A percentile compares a stretch with the other conserved stretches of the same genome.
Evolutionary conservation across 2,797 vertebrate genomes (phyloP).

Genomic region (Gambelia wislizenii): DNA sequence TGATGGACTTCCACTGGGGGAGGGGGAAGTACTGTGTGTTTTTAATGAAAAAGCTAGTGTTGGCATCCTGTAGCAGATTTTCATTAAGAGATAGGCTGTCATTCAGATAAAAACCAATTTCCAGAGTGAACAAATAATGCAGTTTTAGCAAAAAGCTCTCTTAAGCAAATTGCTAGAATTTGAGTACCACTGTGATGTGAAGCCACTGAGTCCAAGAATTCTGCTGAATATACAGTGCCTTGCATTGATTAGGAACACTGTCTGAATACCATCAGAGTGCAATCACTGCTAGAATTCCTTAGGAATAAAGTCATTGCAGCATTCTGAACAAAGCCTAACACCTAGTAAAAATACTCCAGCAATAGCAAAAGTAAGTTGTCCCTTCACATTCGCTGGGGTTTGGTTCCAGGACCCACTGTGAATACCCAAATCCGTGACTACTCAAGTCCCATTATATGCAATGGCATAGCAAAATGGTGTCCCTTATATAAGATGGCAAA

Average conservation of each 20-base stretch:
- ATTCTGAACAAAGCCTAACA: conserved; percentile 63
- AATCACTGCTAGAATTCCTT: conserved; percentile 44
- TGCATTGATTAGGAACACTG: conserved; percentile 39
- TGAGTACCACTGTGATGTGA: conserved; percentile 40
- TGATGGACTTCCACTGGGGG: background rate
- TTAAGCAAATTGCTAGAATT: conserved; percentile 37
- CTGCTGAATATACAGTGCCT: conserved; percentile 32
- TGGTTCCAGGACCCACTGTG: no score
- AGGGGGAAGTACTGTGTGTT: background rate
- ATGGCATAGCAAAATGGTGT: no score
- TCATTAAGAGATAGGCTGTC: conserved; percentile 26
- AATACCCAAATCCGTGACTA: no score
- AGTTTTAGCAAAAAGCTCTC: conserved; percentile 10
- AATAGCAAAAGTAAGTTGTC: conserved; percentile 30
- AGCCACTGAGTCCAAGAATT: conserved; percentile 20
- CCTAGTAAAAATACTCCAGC: conserved; percentile 47
- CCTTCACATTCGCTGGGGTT: no score
- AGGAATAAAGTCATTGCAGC: conserved; percentile 61
- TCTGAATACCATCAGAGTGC: background rate
- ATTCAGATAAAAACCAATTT: background rate
- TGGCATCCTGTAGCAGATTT: conserved; percentile 21
- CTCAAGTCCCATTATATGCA: no score
- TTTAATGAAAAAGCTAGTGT: conserved; percentile 20
- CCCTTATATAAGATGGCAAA: no score
- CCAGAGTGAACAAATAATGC: conserved; percentile 3